Conservation (phyloP, 2,797 vertebrate species). For the Numenius phaeopus region DNA sequence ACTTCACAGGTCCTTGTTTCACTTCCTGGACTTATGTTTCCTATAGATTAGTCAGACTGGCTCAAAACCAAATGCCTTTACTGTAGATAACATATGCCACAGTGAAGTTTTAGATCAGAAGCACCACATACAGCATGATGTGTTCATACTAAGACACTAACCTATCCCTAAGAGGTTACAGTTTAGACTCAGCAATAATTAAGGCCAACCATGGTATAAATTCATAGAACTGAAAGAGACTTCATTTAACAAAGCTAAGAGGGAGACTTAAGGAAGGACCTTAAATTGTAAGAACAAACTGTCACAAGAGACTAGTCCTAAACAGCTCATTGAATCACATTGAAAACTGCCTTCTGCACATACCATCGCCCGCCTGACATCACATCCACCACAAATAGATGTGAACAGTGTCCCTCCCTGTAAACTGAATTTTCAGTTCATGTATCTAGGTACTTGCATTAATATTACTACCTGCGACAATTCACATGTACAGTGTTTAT, state of each 20-base stretch:
- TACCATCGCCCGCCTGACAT: not conserved
- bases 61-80: not conserved
- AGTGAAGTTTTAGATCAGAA: not conserved
- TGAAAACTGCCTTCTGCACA: not conserved
- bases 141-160: rapidly evolving
- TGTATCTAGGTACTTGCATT: not conserved
- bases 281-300: not conserved
- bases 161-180: not conserved
- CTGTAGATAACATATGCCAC: not conserved
- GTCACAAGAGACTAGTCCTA: not conserved
- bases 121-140: not conserved
- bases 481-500: rapidly evolving
- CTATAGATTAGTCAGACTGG: not conserved
- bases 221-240: not conserved
- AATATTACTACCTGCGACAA: not conserved
- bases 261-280: not conserved
- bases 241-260: not conserved
- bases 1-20: not conserved
- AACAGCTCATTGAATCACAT: not conserved
- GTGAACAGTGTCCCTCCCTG: not conserved
- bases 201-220: not conserved
- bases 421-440: not conserved
- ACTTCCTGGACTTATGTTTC: not conserved
- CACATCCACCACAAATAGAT: not conserved
- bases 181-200: not conserved